These are phyloP conservation scores for Noctua janthe DNA, from an alignment of 2,888 invertebrate genomes.

Conservation along the genomic window DNA sequence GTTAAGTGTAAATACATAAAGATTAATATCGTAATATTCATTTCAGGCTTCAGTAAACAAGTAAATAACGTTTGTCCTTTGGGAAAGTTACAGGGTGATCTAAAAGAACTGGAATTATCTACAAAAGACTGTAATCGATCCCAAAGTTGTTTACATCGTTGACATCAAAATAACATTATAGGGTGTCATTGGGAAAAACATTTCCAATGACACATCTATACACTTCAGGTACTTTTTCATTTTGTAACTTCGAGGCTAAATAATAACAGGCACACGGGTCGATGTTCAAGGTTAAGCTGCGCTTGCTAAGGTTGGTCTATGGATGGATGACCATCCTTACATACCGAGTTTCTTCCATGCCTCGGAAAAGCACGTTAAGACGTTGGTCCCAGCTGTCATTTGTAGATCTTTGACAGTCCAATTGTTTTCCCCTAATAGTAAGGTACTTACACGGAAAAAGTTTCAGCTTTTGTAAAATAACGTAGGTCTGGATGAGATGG, in stretches of 20 bases:
- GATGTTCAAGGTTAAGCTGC: no score
- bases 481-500: no score
- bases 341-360: no score
- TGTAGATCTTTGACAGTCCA: no score
- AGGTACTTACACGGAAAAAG: background rate
- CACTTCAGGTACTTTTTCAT: background rate
- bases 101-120: background rate
- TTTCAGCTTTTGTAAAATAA: background rate
- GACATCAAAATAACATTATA: constrained; percentile 4
- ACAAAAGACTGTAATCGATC: constrained; percentile 26
- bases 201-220: background rate
- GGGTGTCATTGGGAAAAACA: background rate
- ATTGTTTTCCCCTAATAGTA: background rate
- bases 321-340: no score
- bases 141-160: constrained; percentile 18
- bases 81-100: background rate
- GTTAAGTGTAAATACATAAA: background rate
- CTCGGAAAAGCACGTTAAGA: no score
- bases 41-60: background rate
- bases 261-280: no score
- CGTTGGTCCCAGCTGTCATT: no score
- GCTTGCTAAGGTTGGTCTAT: no score
- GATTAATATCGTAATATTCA: background rate
- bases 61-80: background rate
- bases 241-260: no score